These are phyloP conservation scores for Boloria selene DNA, from an alignment of 2,888 invertebrate genomes.

Conservation along the genomic window DNA sequence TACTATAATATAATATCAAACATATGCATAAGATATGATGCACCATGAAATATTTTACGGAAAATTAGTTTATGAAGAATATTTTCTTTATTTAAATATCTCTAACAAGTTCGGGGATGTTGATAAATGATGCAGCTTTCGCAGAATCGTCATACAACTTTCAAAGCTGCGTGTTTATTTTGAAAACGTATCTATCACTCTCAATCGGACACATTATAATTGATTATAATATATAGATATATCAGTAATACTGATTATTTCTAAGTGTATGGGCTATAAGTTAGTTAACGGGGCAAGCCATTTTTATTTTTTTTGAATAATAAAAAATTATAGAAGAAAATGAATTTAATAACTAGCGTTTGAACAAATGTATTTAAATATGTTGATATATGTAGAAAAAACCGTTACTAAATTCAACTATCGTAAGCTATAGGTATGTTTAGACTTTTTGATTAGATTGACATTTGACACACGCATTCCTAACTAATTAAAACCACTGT, in stretches of 20 bases:
- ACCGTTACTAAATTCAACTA: not conserved
- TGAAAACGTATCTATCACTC: slow-evolving; percentile 21
- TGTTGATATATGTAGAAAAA: not conserved
- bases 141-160: slow-evolving; percentile 16
- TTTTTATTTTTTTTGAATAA: not conserved
- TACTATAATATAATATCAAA: no score
- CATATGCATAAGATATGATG: no score
- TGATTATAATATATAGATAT: no score
- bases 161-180: slow-evolving; percentile 20
- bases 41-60: not conserved
- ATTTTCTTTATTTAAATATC: not conserved
- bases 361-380: not conserved
- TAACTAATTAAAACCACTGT: not conserved
- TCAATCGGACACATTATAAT: not conserved
- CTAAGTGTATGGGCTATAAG: not conserved
- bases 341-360: not conserved
- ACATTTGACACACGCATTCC: slow-evolving; percentile 1
- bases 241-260: not conserved
- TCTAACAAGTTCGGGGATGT: slow-evolving; percentile 9
- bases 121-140: slow-evolving; percentile 23
- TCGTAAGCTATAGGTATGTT: not conserved
- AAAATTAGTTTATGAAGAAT: not conserved
- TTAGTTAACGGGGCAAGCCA: no score
- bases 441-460: slow-evolving; percentile 6
- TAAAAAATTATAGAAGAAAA: not conserved